Base-by-base conservation (phyloP, 2,113 vertebrate species). In the Sturnus vulgaris region DNA sequence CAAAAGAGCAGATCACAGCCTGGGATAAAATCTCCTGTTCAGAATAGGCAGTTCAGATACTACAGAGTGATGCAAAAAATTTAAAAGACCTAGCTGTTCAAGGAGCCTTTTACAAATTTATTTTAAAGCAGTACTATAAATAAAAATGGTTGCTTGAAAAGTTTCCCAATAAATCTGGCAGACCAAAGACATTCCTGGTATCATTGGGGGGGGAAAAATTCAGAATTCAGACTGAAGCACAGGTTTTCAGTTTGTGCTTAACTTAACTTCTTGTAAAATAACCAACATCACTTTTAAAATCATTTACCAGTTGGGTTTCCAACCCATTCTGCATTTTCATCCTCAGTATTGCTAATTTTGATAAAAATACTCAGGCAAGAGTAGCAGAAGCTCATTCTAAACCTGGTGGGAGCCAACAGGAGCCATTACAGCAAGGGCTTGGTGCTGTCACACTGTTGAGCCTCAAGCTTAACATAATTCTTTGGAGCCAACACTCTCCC, bases 391-490 rank as follows among this genome's bases (percentile, higher is more conserved):
- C 52, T 94, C 37, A 47, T 94, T 85, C 61, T 33, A 86, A 95
- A 90, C 42, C 60, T 64, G 53, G 44, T 88, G 89, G 56, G 46
- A 96, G 77, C 50, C 4, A 22, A 56, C 69, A 59, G 72, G 92
- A 95, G 76, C 72, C 90, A 95, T 94, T 92, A 80, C 19, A 30
- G 68, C 8, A 17, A 66, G 55, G 53, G 35, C 24, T 82, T 93
- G 72, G 46, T 71, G 88, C 82, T 94, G 82, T 91, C 84, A 95
- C 88, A 86, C 33, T 93, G 79, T 77, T 28, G 47, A 76, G 47
- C 76, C 87, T 73, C 15, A 59, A 42, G 39, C 37, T 86, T 83
- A 92, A 88, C 40, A 44, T 23, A 64, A 75, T 68, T 76, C 79
- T 95, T 92, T 64, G 84, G 72, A 89, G 71, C 80, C 83, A 42